Percentiles rank a stretch among this genome's conserved stretches.
phyloP scores from a whole-genome alignment of 2,888 invertebrate genomes.

The Cremastinae sp. region DNA sequence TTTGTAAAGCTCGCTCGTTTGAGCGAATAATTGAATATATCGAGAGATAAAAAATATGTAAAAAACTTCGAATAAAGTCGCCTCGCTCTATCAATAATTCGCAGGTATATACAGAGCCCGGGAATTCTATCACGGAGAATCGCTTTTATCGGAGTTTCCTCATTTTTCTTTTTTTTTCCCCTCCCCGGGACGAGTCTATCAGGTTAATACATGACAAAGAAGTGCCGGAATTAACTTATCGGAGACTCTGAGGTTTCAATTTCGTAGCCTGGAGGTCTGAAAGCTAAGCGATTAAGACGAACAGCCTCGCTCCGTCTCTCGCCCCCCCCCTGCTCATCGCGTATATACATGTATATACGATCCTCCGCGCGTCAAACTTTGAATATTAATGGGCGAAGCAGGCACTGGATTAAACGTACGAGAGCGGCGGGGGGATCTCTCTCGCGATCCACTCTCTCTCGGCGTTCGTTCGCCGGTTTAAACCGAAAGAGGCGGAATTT shows the following conservation, averaged over 20 bases:
- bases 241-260: conserved; percentile 51
- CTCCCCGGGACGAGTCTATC: conserved; percentile 9
- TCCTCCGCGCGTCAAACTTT: conserved; percentile 53
- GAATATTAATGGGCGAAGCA: conserved; percentile 59
- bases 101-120: too few relatives aligned
- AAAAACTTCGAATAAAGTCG: too few relatives aligned
- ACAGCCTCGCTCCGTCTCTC: conserved; percentile 22
- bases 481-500: conserved; percentile 12
- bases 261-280: conserved; percentile 45
- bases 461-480: background rate
- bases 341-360: too few relatives aligned
- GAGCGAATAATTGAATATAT: too few relatives aligned
- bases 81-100: too few relatives aligned
- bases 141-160: background rate
- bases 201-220: conserved; percentile 1
- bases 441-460: background rate
- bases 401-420: conserved; percentile 56
- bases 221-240: conserved; percentile 43
- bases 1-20: too few relatives aligned
- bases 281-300: conserved; percentile 55
- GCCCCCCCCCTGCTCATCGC: background rate
- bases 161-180: background rate
- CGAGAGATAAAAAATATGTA: too few relatives aligned
- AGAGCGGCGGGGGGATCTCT: background rate
- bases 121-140: too few relatives aligned